Base-by-base conservation (phyloP, 2,888 invertebrate species). In the Strigamia crassipes region DNA sequence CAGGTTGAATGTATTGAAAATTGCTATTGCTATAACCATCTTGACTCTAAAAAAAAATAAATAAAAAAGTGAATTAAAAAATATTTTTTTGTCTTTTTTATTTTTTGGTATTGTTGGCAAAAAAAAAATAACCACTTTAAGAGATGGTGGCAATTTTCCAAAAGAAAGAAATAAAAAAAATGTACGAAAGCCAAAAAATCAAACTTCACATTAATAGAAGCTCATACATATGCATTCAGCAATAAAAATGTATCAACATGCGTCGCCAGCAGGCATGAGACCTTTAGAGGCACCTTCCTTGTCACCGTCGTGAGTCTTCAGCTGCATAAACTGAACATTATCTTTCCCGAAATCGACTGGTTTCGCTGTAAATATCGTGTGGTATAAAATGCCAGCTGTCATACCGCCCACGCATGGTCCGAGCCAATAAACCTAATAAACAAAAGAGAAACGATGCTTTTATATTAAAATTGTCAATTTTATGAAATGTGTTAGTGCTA, bases 351-450 rank as follows among this genome's bases (percentile, higher is more conserved):
- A 31, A 12, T 81, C 78, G 21, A 61, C 38, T 23, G 51, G 41
- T 15, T 81, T 83, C 8, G 82, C 82, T 42, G 73, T 41, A 61
- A 83, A 83, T 46, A 81, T 78, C n/a, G 61, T 61, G 5, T 83
- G 79, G 80, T 83, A 83, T 10, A 83, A 78, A 66, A 82, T 81
- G 15, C 82, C 83, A 46, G 83, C 83, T 61, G 83, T 80, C 78
- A 83, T 83, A 51, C 83, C 83, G 41, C 83, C 83, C 41, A 82
- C 18, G 31, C 78, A 79, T 80, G 83, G 83, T 23, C 83, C 83
- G 6, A 83, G 42, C 83, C 83, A 83, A 42, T 83, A 83, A 42
- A 83, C 81, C 83, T 83, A 78, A 13, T 15, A 15, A 15, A n/a
- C 10, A 18, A 77, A n/a, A 34, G 23, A 34, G n/a, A 56, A n/a